Conservation (phyloP, 2,888 invertebrate genomes). For the Hyposoter didymator region DNA sequence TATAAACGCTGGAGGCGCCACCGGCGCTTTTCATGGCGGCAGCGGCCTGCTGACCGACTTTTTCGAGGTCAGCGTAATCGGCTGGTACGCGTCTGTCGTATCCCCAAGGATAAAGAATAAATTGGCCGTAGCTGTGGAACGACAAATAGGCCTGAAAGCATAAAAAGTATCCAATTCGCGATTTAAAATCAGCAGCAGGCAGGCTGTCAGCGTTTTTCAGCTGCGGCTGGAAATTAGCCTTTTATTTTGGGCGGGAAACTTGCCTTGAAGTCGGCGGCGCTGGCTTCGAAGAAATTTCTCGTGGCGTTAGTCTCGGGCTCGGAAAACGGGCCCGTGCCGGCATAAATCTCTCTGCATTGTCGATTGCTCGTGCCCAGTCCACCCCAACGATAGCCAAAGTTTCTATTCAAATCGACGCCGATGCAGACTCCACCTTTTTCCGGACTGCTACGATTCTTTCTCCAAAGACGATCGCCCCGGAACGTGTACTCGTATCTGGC, state of each 20-base stretch:
- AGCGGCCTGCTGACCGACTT: constrained; percentile 89
- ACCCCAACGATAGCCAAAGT: constrained; percentile 95
- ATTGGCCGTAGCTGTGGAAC: constrained; percentile 95
- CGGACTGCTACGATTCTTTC: constrained; percentile 89
- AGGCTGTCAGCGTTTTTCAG: too few relatives aligned
- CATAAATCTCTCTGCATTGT: constrained; percentile 93
- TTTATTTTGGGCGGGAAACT: background rate
- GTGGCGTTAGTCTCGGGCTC: constrained; percentile 93
- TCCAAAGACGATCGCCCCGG: constrained; percentile 92
- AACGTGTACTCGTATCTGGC: constrained; percentile 95
- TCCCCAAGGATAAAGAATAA: constrained; percentile 94
- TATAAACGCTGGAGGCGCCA: constrained; percentile 87
- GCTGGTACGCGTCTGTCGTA: constrained; percentile 90
- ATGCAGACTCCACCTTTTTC: constrained; percentile 87
- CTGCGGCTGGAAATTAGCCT: too few relatives aligned
- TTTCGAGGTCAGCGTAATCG: constrained; percentile 89
- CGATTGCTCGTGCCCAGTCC: constrained; percentile 93
- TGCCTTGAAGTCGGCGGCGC: constrained; percentile 82
- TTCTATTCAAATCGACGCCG: constrained; percentile 94
- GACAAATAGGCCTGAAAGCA: constrained; percentile 89
- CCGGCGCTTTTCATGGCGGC: constrained; percentile 87
- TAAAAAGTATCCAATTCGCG: background rate
- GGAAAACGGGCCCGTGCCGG: constrained; percentile 92
- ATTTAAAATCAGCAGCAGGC: too few relatives aligned
- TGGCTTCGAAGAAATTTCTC: constrained; percentile 85